Percentiles rank a stretch among this genome's conserved stretches.
Evolutionary conservation across 2,113 vertebrate genomes (phyloP).

Genomic region (Clarias macrocephalus): DNA sequence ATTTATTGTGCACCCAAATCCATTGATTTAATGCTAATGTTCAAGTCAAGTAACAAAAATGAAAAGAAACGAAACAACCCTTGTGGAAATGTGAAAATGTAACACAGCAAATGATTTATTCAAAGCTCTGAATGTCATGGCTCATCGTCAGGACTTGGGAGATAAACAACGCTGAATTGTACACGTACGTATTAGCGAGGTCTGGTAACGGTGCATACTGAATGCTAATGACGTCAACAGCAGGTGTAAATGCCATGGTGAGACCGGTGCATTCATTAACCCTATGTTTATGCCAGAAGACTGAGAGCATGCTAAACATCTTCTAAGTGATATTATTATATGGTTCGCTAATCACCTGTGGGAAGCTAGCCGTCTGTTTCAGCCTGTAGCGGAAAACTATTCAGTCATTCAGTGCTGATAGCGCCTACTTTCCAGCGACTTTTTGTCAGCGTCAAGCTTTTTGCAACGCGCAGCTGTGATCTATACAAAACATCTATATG

Average conservation of each 20-base stretch:
- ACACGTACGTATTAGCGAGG: neutral
- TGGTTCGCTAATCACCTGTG: neutral
- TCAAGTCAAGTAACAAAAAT: neutral
- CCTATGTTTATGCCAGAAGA: neutral
- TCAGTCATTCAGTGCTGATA: no score
- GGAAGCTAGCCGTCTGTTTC: conserved; percentile 10
- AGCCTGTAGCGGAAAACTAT: neutral
- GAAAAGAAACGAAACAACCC: neutral
- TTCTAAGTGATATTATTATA: neutral
- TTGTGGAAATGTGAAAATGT: neutral
- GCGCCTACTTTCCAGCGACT: no score
- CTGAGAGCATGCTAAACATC: neutral
- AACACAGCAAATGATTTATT: neutral
- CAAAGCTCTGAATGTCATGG: neutral
- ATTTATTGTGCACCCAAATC: neutral
- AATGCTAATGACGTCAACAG: neutral
- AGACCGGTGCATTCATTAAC: neutral
- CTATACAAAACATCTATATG: no score
- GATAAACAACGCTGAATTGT: neutral
- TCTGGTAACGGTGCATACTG: neutral
- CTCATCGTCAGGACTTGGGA: neutral
- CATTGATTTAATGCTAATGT: neutral
- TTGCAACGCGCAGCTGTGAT: no score
- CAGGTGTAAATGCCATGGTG: neutral
- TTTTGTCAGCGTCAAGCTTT: no score